Conservation (phyloP, 2,888 invertebrate species). For the Drosophila cognata region DNA sequence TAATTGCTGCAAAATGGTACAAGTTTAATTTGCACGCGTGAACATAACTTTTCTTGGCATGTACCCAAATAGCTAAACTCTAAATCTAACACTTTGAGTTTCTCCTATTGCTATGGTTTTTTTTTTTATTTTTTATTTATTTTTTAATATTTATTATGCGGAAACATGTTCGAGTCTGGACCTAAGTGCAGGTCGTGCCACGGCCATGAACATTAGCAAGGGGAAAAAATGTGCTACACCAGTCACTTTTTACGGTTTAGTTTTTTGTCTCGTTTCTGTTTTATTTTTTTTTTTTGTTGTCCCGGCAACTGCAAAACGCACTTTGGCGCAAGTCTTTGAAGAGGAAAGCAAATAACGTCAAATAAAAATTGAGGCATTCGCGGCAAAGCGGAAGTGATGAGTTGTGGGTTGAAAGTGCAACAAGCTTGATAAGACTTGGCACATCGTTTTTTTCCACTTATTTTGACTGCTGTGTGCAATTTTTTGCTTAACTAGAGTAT, state of each 20-base stretch:
- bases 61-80: constrained; percentile 14
- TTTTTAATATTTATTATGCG: constrained; percentile 46
- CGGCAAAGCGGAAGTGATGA: constrained; percentile 40
- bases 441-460: constrained; percentile 2
- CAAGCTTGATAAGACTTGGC: constrained; percentile 35
- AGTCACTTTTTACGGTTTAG: constrained; percentile 13
- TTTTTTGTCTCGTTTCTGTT: constrained; percentile 1
- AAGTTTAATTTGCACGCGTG: constrained; percentile 17
- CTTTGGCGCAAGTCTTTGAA: constrained; percentile 30
- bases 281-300: constrained; percentile 8
- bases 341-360: constrained; percentile 39
- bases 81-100: constrained; percentile 8
- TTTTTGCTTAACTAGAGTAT: constrained; percentile 13
- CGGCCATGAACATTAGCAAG: constrained; percentile 38
- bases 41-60: constrained; percentile 2
- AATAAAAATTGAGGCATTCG: constrained; percentile 29
- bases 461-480: neutral
- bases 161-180: constrained; percentile 10
- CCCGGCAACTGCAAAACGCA: constrained; percentile 23
- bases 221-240: constrained; percentile 14
- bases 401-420: constrained; percentile 40
- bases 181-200: constrained; percentile 26
- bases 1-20: constrained; percentile 37
- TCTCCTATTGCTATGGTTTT: constrained; percentile 9
- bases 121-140: neutral